These are phyloP conservation scores for Epirrhoe alternata DNA, from an alignment of 2,888 invertebrate species.

Conservation along the genomic window DNA sequence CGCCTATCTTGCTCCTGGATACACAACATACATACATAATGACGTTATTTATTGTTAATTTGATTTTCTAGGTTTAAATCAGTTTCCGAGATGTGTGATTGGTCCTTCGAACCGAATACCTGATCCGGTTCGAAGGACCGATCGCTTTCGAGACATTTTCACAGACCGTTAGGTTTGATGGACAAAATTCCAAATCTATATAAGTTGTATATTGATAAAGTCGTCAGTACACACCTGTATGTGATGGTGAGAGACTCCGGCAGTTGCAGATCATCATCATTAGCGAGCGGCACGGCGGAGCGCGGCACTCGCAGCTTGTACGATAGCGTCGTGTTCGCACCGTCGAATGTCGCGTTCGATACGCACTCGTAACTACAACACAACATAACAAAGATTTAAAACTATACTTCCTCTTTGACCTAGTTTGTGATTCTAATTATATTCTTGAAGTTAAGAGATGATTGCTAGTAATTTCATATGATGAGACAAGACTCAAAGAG, in stretches of 20 bases:
- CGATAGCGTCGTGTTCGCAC: constrained; percentile 86
- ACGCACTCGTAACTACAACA: constrained; percentile 76
- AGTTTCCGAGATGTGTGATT: neutral
- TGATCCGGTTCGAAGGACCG: neutral
- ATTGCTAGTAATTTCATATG: too few species aligned
- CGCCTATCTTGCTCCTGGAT: constrained; percentile 88
- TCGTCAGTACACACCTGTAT: constrained; percentile 58
- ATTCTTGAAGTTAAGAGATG: too few species aligned
- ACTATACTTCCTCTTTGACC: too few species aligned
- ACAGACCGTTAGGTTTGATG: too few species aligned
- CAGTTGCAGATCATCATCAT: constrained; percentile 46
- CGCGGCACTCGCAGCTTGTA: constrained; percentile 83
- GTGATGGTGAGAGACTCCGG: constrained; percentile 68
- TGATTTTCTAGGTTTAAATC: neutral
- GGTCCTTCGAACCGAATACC: constrained; percentile 7
- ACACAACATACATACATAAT: too few species aligned
- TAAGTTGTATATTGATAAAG: too few species aligned
- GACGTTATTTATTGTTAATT: too few species aligned
- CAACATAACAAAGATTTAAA: too few species aligned
- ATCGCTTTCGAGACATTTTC: too few species aligned
- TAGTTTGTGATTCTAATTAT: too few species aligned
- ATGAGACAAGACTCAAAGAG: too few species aligned
- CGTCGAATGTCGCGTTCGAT: constrained; percentile 94
- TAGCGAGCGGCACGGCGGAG: constrained; percentile 36
- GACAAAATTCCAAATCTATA: too few species aligned